Evolutionary conservation across 35 echinoderm and acorn worm genomes (phyloP).

Genomic region (Diadema setosum): DNA sequence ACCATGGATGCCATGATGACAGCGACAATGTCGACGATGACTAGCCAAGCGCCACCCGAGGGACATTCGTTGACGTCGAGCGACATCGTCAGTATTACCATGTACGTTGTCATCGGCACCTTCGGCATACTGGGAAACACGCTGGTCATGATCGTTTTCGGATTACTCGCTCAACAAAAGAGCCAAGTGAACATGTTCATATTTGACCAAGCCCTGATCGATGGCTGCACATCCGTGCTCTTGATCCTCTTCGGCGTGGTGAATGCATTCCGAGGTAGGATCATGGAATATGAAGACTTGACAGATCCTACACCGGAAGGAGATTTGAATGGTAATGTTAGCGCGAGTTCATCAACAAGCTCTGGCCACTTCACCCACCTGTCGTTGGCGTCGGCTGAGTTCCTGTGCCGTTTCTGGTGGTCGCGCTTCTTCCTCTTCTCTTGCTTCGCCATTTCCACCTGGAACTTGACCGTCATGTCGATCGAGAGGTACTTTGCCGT

Average conservation of each 20-base stretch:
- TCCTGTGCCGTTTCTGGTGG: conserved; percentile 86
- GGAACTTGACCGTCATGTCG: conserved; percentile 70
- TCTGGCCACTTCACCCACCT: neutral
- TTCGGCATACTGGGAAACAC: conserved; percentile 61
- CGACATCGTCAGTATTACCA: neutral
- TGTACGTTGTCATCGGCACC: conserved; percentile 56
- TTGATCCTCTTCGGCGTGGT: conserved; percentile 50
- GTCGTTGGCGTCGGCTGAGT: conserved; percentile 15
- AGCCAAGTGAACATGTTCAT: conserved; percentile 75
- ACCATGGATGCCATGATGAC: too few species aligned
- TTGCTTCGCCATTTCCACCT: conserved; percentile 73
- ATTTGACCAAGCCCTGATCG: conserved; percentile 59
- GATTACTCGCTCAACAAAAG: neutral
- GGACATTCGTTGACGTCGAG: neutral
- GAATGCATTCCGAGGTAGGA: neutral
- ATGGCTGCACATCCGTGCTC: conserved; percentile 54
- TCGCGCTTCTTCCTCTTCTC: conserved; percentile 67
- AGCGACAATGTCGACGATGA: neutral
- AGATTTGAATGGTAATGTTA: neutral
- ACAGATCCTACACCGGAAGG: neutral
- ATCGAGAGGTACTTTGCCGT: conserved; percentile 77
- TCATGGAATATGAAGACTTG: neutral
- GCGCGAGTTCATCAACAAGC: neutral
- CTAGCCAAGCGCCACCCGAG: neutral
- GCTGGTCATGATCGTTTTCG: conserved; percentile 48